Conservation (phyloP, 37 sponge, comb jelly and placozoan species). For the Halichondria panicea region DNA sequence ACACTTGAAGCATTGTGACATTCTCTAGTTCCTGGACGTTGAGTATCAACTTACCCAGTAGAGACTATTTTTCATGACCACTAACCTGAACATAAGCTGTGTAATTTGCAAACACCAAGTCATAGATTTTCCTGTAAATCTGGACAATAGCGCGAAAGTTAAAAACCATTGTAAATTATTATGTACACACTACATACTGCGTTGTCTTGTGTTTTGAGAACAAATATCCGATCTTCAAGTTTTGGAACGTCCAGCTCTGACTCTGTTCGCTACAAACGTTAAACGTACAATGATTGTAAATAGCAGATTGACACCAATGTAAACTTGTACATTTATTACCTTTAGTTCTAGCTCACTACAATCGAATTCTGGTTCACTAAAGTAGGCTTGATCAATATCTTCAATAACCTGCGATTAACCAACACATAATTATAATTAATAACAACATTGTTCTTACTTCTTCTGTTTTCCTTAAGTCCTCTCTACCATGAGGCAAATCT, state of each 20-base stretch:
- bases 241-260: conserved; percentile 25
- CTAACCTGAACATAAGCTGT: conserved; percentile 57
- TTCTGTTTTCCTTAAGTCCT: conserved; percentile 50
- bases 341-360: conserved; percentile 36
- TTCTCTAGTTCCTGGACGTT: conserved; percentile 59
- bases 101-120: conserved; percentile 59
- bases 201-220: conserved; percentile 53
- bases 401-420: conserved; percentile 12
- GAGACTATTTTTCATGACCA: not conserved
- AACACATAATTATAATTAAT: not conserved
- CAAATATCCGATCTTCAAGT: conserved; percentile 57
- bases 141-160: not conserved
- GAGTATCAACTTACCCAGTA: not conserved
- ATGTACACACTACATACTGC: conserved; percentile 55
- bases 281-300: not conserved
- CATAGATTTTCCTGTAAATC: conserved; percentile 39
- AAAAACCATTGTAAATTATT: too few species aligned
- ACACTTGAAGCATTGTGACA: conserved; percentile 62
- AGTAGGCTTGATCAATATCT: conserved; percentile 29
- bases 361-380: conserved; percentile 18
- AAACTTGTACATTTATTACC: conserved; percentile 1
- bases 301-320: conserved; percentile 4
- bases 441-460: conserved; percentile 8
- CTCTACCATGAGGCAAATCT: conserved; percentile 36
- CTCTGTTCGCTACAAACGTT: conserved; percentile 25